Percentiles rank a stretch among this genome's conserved stretches.
phyloP scores from a whole-genome alignment of 2,113 vertebrate genomes.

The Furnarius figulus region DNA sequence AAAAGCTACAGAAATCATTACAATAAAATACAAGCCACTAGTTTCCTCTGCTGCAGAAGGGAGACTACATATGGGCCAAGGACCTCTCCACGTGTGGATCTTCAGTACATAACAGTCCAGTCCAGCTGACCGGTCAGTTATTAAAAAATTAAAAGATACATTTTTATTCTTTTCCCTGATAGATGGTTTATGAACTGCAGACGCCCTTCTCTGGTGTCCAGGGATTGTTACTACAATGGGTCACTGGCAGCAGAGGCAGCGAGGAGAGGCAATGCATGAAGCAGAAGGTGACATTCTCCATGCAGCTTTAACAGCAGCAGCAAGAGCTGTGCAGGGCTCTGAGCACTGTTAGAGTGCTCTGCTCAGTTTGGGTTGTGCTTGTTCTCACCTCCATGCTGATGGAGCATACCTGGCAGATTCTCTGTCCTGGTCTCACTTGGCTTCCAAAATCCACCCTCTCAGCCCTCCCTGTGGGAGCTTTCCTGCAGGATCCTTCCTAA shows the following conservation, averaged over 20 bases:
- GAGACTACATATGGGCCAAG: background rate
- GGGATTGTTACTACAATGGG: background rate
- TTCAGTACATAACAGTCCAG: background rate
- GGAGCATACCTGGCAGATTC: background rate
- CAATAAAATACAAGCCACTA: background rate
- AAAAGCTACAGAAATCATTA: constrained; percentile 37
- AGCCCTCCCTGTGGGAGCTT: background rate
- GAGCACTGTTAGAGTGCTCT: background rate
- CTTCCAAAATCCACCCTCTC: background rate
- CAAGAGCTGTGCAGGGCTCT: background rate
- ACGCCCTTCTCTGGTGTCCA: background rate
- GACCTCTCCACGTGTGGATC: rapidly evolving
- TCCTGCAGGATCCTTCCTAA: background rate
- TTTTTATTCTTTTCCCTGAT: background rate
- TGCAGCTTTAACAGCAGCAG: background rate
- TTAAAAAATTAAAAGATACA: background rate
- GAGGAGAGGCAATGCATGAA: rapidly evolving
- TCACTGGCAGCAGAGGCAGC: background rate
- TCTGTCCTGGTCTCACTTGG: background rate
- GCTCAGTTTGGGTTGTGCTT: rapidly evolving
- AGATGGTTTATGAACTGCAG: background rate
- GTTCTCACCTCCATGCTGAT: background rate
- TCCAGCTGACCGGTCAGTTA: background rate
- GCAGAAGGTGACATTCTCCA: rapidly evolving
- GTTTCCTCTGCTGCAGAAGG: background rate